These are phyloP conservation scores for Apostichopus californicus DNA, from an alignment of 35 echinoderm and acorn worm genomes.

Conservation along the genomic window DNA sequence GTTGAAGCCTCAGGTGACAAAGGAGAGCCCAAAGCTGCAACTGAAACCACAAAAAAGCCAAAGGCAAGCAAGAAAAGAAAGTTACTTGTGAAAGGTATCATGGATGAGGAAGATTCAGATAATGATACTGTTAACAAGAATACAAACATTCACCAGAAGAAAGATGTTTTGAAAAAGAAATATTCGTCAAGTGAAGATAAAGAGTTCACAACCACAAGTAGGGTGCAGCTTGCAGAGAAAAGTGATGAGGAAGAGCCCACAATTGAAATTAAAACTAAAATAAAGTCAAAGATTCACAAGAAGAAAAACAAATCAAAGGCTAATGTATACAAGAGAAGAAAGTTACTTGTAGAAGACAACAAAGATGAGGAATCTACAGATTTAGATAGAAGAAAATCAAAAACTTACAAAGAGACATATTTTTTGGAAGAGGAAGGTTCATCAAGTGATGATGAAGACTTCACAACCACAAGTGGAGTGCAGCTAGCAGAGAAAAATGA, in stretches of 20 bases:
- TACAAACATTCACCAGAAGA: too few relatives aligned
- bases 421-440: neutral
- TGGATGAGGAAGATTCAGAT: neutral
- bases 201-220: neutral
- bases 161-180: too few relatives aligned
- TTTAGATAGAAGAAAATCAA: constrained; percentile 1
- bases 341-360: neutral
- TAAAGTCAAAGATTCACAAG: too few relatives aligned
- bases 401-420: neutral
- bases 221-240: too few relatives aligned
- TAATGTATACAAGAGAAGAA: constrained; percentile 13
- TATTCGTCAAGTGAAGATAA: neutral
- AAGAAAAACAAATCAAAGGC: too few relatives aligned
- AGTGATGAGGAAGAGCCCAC: neutral
- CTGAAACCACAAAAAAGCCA: too few relatives aligned
- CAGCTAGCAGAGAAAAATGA: constrained; percentile 1
- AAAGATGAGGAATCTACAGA: neutral
- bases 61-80: too few relatives aligned
- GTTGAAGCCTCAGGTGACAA: too few relatives aligned
- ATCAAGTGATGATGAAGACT: constrained; percentile 25
- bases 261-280: too few relatives aligned
- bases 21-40: too few relatives aligned
- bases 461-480: neutral
- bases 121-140: too few relatives aligned
- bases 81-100: too few relatives aligned